Evolutionary conservation across 2,888 invertebrate genomes (phyloP), one percentile per base, ranked within the genome.

Genomic region (Drosophila seclusa): DNA sequence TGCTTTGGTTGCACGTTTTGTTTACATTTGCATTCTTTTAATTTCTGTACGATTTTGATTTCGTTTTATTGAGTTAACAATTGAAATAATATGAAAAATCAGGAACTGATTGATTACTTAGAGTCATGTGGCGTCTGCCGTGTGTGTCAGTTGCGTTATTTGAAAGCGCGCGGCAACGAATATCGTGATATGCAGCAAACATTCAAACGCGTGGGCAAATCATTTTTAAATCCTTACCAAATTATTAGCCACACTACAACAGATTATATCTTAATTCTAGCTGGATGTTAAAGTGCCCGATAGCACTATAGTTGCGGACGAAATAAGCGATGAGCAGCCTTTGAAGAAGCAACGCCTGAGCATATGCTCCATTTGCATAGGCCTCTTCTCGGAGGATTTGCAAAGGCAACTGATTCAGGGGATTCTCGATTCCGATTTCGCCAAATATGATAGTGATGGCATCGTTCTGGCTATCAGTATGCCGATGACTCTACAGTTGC

Each of bases 391-490:
- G 84, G 93, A 94, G 63, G 91, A 93, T 24, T 93, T 94, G 57
- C 93, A 94, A 59, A 91, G 94, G 4, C 93, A 94, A 73, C 94
- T 95, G 18, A 92, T 95, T 65, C 93, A 95, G 16, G 91, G 93
- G n/a, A 92, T 95, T 32, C 90, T 94, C 11, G 92, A 94, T 78
- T 92, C 94, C 91, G 94, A 91, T 74, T 91, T 93, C 48, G 89
- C 91, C 21, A 91, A 95, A 59, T 97, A 96, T 88, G 96, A 96
- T 81, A 94, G 95, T 67, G 89, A 93, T 1, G 94, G 94, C 8
- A 96, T 96, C 83, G 95, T 95, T 0, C 94, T 96, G 71, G 96
- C 96, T 0, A 93, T 97, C 7, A 96, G 96, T 0, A 93, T 96
- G 60, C 97, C 98, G 0, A 94, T 96, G 64, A 93, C 95, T 2